Percentiles rank a stretch among this genome's conserved stretches.
Evolutionary conservation across 2,113 vertebrate species (phyloP).

Genomic region (Eonycteris spelaea): DNA sequence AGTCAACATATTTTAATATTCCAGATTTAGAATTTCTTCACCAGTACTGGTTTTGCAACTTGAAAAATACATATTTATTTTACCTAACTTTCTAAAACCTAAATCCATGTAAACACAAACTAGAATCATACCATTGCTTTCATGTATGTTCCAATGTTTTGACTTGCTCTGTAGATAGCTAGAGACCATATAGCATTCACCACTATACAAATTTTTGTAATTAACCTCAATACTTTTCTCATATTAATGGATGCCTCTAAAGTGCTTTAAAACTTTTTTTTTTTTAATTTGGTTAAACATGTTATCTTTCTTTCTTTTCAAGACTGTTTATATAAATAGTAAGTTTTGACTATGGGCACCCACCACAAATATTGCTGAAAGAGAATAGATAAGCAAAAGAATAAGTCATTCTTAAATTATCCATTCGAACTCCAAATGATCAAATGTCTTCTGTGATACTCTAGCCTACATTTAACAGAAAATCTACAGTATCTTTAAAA

Average conservation of each 20-base stretch:
- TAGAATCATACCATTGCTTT: not conserved
- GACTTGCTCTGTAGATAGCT: not conserved
- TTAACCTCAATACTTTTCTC: not conserved
- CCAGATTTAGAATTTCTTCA: not conserved
- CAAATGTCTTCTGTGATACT: not conserved
- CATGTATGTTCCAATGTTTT: not conserved
- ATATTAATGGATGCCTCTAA: not conserved
- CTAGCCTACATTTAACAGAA: not conserved
- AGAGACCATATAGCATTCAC: not conserved
- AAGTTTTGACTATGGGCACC: not conserved
- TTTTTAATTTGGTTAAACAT: not conserved
- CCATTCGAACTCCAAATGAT: not conserved
- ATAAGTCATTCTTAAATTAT: not conserved
- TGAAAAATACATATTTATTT: not conserved
- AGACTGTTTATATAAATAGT: not conserved
- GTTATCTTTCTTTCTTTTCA: not conserved
- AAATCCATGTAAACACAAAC: not conserved
- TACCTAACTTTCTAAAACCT: not conserved
- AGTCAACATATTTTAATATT: not conserved
- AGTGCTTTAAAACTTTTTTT: not conserved
- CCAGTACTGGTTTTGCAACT: not conserved
- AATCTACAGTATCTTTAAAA: not conserved
- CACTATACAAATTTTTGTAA: not conserved
- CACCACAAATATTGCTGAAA: not conserved
- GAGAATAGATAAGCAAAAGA: not conserved